Conservation (phyloP, 2,113 vertebrate species). For the Aix galericulata region DNA sequence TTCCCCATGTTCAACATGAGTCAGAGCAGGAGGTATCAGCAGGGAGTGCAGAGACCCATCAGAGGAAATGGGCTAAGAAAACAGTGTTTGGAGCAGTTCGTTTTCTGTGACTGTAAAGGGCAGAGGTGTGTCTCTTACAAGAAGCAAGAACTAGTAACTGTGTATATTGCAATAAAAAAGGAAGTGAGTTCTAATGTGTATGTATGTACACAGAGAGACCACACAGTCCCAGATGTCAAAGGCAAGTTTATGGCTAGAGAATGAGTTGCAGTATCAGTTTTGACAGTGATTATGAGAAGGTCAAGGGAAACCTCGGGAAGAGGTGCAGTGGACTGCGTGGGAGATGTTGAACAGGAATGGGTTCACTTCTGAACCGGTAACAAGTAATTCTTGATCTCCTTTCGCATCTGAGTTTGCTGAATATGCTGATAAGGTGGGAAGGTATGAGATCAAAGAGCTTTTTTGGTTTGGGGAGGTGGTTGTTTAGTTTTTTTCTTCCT, state of each 20-base stretch:
- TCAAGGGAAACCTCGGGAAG: not conserved
- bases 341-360: not conserved
- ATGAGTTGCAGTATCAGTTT: not conserved
- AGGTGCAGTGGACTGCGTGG: not conserved
- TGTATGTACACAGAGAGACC: not conserved
- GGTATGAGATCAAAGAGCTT: not conserved
- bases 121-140: not conserved
- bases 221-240: not conserved
- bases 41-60: not conserved
- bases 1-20: not conserved
- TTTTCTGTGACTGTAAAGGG: not conserved
- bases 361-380: not conserved
- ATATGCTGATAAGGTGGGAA: not conserved
- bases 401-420: not conserved
- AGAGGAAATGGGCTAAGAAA: not conserved
- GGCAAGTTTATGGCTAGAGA: not conserved
- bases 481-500: not conserved
- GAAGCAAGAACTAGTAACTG: not conserved
- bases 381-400: not conserved
- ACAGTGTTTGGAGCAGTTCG: not conserved
- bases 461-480: not conserved
- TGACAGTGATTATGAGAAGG: not conserved
- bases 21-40: not conserved
- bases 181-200: not conserved
- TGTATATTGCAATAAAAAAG: not conserved